These are phyloP conservation scores for Pseudolycoriella hygida DNA, from an alignment of 2,888 invertebrate species.

Conservation along the genomic window DNA sequence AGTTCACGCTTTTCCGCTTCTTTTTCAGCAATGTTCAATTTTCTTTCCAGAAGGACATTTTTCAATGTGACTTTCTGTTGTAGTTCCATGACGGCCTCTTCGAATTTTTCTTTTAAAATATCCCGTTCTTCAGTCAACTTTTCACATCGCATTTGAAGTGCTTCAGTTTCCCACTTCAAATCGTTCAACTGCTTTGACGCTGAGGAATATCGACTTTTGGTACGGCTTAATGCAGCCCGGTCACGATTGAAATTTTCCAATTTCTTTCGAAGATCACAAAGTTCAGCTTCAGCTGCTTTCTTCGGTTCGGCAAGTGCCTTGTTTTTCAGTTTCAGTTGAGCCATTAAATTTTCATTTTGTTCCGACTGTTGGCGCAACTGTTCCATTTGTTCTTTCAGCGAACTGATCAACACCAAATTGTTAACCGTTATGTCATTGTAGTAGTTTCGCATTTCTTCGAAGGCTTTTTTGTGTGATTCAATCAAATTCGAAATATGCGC, in stretches of 20 bases:
- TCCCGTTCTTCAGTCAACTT: conserved; percentile 59
- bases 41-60: conserved; percentile 63
- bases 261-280: conserved; percentile 53
- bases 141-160: conserved; percentile 60
- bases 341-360: conserved; percentile 47
- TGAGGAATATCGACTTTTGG: conserved; percentile 18
- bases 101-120: conserved; percentile 59
- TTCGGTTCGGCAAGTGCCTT: conserved; percentile 56
- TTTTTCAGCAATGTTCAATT: conserved; percentile 44
- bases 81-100: conserved; percentile 67
- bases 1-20: conserved; percentile 51
- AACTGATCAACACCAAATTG: conserved; percentile 78
- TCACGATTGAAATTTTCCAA: conserved; percentile 75
- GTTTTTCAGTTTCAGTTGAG: conserved; percentile 36
- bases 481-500: conserved; percentile 66
- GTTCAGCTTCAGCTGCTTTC: conserved; percentile 48
- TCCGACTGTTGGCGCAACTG: conserved; percentile 61
- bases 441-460: conserved; percentile 81
- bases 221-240: conserved; percentile 46
- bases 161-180: conserved; percentile 44
- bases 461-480: conserved; percentile 65
- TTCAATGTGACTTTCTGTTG: conserved; percentile 69
- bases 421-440: conserved; percentile 90
- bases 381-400: conserved; percentile 73
- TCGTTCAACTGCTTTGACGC: conserved; percentile 39